Evolutionary conservation across 2,888 invertebrate genomes (phyloP), one percentile per base, ranked within the genome.

Genomic region (Dorcus hopei): DNA sequence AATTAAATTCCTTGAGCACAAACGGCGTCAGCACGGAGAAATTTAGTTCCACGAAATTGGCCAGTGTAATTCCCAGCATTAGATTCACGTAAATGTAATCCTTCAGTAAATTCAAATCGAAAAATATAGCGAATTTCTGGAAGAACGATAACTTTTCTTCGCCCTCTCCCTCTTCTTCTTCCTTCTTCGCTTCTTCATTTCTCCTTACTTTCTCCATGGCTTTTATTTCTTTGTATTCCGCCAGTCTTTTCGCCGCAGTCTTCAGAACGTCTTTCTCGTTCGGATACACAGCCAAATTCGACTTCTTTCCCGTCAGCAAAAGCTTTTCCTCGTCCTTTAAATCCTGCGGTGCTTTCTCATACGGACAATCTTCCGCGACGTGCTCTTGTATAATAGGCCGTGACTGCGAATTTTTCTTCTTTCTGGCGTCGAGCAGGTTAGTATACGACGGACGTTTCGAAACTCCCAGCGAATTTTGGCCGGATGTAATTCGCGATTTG

Each of bases 21-120:
- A 89, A 88, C 1, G 90, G 89, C 0, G 88, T 89, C 50, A 90
- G 70, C 50, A 89, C 83, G 2, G 89, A 87, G 72, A 90, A 90
- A 72, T 90, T 90, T 5, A 89, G 68, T 74, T 90, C 90, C 3
- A 85, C 85, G 68, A 89, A 89, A 70, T 85, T 86, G 0, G 88
- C 88, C 41, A 89, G 77, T 0, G 87, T 89, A 49, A 89, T 80
- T 1, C 90, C 90, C 54, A 89, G 71, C 81, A 89, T 87, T 9
- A 89, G 78, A 68, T 87, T 89, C 2, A 89, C 82, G 67, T 86
- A 90, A 3, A 86, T 83, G 9, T 83, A 83, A 74, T 90, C 89
- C 65, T 84, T 84, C 54, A 90, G 74, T 51, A 90, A 79, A 72
- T 87, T 87, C 59, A 90, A 80, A 72, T 89, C 90, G 68, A 90